Evolutionary conservation across 2,113 vertebrate species (phyloP).

Genomic region (Notarius quadriscutis): DNA sequence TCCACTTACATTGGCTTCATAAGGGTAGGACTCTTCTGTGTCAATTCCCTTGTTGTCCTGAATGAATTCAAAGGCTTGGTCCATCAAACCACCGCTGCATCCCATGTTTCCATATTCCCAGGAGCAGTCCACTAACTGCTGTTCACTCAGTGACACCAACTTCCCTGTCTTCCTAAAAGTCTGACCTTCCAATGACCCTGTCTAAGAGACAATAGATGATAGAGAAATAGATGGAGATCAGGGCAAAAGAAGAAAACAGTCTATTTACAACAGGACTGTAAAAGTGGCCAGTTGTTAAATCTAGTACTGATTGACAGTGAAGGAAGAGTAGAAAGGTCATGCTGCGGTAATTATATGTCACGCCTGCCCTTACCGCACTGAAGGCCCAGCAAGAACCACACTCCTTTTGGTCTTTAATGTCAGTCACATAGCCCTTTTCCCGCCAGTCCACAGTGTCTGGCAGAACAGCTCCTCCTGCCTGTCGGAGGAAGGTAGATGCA

Average conservation of each 20-base stretch:
- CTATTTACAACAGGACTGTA: not conserved
- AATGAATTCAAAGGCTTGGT: slow-evolving; percentile 71
- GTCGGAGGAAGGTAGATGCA: slow-evolving; percentile 61
- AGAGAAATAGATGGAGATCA: not conserved
- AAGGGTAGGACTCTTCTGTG: slow-evolving; percentile 75
- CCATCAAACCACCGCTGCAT: slow-evolving; percentile 72
- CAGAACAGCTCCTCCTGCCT: slow-evolving; percentile 37
- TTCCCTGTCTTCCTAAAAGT: slow-evolving; percentile 69
- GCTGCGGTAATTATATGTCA: not conserved
- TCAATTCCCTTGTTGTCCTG: slow-evolving; percentile 68
- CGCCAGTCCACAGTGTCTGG: slow-evolving; percentile 55
- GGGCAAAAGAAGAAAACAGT: not conserved
- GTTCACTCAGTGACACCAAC: slow-evolving; percentile 77
- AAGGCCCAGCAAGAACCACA: slow-evolving; percentile 46
- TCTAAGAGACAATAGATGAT: slow-evolving; percentile 55
- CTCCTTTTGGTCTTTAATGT: slow-evolving; percentile 40
- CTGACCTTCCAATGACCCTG: slow-evolving; percentile 77
- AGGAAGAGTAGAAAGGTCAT: not conserved
- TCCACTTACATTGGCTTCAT: slow-evolving; percentile 67
- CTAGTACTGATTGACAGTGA: not conserved
- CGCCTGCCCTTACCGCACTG: slow-evolving; percentile 9
- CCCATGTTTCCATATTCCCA: slow-evolving; percentile 66
- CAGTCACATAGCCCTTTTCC: slow-evolving; percentile 44
- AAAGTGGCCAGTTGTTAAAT: not conserved
- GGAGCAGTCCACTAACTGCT: slow-evolving; percentile 81